Conservation (phyloP, 2,113 vertebrate genomes). For the Hyla sarda region DNA sequence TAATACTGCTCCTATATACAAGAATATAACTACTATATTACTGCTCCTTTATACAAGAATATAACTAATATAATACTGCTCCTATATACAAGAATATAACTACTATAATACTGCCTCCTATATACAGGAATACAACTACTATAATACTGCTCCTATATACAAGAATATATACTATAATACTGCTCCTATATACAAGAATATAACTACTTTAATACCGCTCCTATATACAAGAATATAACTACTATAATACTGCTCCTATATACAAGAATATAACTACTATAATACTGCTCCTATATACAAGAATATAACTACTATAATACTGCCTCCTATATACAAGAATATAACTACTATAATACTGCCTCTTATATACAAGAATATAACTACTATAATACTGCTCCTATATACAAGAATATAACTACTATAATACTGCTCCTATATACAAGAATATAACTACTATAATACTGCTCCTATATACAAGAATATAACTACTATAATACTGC, state of each 20-base stretch:
- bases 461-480: not conserved
- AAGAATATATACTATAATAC: not conserved
- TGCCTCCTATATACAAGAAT: not conserved
- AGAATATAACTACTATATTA: not conserved
- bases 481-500: constrained; percentile 1
- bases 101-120: not conserved
- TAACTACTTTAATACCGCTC: too few relatives aligned
- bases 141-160: not conserved
- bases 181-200: too few relatives aligned
- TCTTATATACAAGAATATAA: not conserved
- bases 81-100: not conserved
- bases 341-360: not conserved
- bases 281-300: too few relatives aligned
- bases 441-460: not conserved
- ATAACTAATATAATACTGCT: not conserved
- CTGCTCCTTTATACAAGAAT: not conserved
- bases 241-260: too few relatives aligned
- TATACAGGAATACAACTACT: not conserved
- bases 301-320: too few relatives aligned
- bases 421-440: not conserved
- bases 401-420: not conserved
- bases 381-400: not conserved
- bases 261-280: too few relatives aligned
- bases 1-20: not conserved
- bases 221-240: too few relatives aligned